Conservation (phyloP, 1,140 invertebrate genomes). For the Drosophila mojavensis region DNA sequence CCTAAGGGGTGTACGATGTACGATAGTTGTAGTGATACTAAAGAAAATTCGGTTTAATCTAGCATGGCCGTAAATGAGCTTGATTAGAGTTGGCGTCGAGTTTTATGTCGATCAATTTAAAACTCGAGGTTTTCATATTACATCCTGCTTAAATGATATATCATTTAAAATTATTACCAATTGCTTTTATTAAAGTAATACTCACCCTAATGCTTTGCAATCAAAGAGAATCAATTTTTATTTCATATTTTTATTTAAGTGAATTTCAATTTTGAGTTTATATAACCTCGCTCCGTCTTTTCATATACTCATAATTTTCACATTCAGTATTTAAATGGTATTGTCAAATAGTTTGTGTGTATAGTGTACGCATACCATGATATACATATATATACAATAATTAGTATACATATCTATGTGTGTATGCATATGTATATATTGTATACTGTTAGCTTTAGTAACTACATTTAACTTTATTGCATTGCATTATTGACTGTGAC, state of each 20-base stretch:
- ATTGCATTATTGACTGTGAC: conserved; percentile 32
- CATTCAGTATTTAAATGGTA: conserved; percentile 74
- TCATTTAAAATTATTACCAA: too few relatives aligned
- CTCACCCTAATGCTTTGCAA: too few relatives aligned
- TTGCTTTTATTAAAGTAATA: too few relatives aligned
- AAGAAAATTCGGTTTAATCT: too few relatives aligned
- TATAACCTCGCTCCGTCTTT: conserved; percentile 40
- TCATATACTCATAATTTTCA: conserved; percentile 42
- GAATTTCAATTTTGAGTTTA: conserved; percentile 48
- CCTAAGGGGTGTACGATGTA: too few relatives aligned
- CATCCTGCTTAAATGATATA: too few relatives aligned
- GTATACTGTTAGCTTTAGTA: conserved; percentile 24
- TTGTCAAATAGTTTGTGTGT: conserved; percentile 69
- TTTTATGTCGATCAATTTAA: too few relatives aligned
- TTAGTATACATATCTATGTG: background rate
- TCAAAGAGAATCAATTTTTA: conserved; percentile 9
- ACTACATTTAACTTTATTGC: conserved; percentile 29
- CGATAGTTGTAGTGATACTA: too few relatives aligned
- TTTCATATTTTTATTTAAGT: conserved; percentile 63
- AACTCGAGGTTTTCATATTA: too few relatives aligned
- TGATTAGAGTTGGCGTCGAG: too few relatives aligned
- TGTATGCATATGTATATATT: conserved; percentile 16
- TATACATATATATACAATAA: background rate
- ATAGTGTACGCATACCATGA: conserved; percentile 18
- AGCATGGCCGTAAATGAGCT: too few relatives aligned